Conservation (phyloP, 2,888 invertebrate genomes). For the Lasius platythorax region DNA sequence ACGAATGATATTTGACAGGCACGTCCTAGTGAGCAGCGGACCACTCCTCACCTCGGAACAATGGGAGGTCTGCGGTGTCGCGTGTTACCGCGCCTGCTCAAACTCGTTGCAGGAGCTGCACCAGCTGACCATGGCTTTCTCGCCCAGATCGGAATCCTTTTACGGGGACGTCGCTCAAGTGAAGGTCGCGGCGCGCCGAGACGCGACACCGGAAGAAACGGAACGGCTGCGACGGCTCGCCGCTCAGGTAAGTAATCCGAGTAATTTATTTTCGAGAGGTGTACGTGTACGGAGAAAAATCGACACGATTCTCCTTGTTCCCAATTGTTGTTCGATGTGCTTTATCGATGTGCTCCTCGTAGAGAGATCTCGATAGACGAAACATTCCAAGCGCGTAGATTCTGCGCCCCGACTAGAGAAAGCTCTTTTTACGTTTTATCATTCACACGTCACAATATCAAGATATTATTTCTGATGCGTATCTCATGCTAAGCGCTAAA, state of each 20-base stretch:
- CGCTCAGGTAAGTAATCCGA: constrained; percentile 89
- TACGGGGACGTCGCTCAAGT: constrained; percentile 97
- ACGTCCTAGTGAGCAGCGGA: constrained; percentile 94
- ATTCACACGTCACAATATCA: not conserved
- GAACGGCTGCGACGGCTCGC: constrained; percentile 95
- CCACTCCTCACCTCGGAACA: constrained; percentile 93
- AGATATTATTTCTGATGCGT: not conserved
- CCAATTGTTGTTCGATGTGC: constrained; percentile 72
- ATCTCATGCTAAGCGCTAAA: not conserved
- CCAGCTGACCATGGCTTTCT: constrained; percentile 96
- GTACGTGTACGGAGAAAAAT: not conserved
- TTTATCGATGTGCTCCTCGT: constrained; percentile 66
- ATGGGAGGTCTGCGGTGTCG: constrained; percentile 95
- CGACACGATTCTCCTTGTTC: constrained; percentile 24
- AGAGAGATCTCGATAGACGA: constrained; percentile 49
- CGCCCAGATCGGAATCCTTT: constrained; percentile 96
- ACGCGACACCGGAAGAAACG: constrained; percentile 94
- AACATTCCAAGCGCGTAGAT: not conserved
- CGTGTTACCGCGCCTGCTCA: constrained; percentile 93
- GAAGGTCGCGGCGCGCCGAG: constrained; percentile 96
- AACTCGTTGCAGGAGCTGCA: constrained; percentile 95
- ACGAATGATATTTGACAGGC: constrained; percentile 85
- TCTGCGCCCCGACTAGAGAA: not conserved
- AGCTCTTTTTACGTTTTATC: constrained; percentile 27
- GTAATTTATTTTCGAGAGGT: constrained; percentile 17